phyloP scores from a whole-genome alignment of 1,140 invertebrate genomes.

The Leptestheria dahalacensis region DNA sequence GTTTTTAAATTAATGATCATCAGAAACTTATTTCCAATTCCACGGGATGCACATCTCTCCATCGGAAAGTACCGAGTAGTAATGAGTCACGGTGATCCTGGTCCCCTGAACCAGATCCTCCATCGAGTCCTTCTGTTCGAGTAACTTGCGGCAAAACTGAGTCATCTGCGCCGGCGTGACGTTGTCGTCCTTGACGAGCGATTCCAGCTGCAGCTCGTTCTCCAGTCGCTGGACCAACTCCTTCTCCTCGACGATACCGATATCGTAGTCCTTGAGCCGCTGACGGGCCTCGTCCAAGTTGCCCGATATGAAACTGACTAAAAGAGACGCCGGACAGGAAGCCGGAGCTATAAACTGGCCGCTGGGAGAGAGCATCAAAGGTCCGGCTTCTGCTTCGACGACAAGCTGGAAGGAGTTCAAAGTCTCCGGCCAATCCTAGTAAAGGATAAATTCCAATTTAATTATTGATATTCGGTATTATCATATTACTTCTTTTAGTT shows the following conservation, averaged over 20 bases:
- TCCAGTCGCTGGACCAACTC: constrained; percentile 48
- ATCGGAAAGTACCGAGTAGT: constrained; percentile 78
- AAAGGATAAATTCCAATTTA: neutral
- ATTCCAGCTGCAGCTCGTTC: constrained; percentile 44
- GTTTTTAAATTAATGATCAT: no score
- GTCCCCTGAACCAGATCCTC: constrained; percentile 33
- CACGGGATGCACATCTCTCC: constrained; percentile 83
- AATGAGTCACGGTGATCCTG: constrained; percentile 66
- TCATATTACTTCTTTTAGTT: no score
- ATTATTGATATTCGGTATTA: no score
- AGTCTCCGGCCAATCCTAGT: constrained; percentile 36
- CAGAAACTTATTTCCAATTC: constrained; percentile 63
- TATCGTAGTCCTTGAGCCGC: constrained; percentile 53
- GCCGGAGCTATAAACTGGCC: constrained; percentile 83
- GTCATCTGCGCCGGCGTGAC: constrained; percentile 81
- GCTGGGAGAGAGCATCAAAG: constrained; percentile 79
- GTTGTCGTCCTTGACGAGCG: constrained; percentile 72
- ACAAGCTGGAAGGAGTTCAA: constrained; percentile 64
- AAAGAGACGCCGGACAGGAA: constrained; percentile 65
- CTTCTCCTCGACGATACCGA: constrained; percentile 59
- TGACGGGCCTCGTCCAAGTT: constrained; percentile 55
- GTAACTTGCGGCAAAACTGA: constrained; percentile 53
- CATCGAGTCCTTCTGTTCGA: constrained; percentile 35
- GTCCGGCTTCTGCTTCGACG: constrained; percentile 80
- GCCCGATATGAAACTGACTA: constrained; percentile 66